Evolutionary conservation across 2,797 vertebrate species (phyloP).

Genomic region (Melopsittacus undulatus): DNA sequence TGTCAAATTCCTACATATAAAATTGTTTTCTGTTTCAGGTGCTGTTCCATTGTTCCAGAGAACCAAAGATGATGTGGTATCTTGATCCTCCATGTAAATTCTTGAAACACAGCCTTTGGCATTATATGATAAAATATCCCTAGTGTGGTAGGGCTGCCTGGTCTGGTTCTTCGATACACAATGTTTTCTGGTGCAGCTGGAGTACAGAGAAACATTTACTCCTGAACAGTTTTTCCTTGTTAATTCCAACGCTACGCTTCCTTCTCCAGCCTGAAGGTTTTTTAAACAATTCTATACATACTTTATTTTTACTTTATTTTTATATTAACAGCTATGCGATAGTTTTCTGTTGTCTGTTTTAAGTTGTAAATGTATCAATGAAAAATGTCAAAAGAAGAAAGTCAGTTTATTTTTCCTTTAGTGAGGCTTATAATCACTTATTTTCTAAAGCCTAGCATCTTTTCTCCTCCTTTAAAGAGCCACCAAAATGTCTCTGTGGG

Average conservation of each 20-base stretch:
- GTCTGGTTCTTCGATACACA: neutral
- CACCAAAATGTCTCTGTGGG: neutral
- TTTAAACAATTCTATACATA: neutral
- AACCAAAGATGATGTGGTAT: neutral
- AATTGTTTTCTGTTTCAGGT: neutral
- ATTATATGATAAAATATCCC: neutral
- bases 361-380: neutral
- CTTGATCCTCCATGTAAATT: neutral
- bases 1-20: neutral
- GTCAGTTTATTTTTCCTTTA: neutral
- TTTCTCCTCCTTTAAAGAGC: neutral
- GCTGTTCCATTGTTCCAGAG: neutral
- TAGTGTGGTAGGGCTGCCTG: neutral
- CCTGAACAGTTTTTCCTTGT: neutral
- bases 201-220: neutral
- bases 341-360: neutral
- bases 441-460: neutral
- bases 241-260: neutral
- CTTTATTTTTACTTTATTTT: neutral
- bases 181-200: neutral
- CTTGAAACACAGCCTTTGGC: neutral
- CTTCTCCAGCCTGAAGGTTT: neutral
- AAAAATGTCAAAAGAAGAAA: neutral
- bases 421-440: neutral
- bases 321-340: neutral